Conservation (phyloP, 2,888 invertebrate genomes). For the Penaeus monodon region DNA sequence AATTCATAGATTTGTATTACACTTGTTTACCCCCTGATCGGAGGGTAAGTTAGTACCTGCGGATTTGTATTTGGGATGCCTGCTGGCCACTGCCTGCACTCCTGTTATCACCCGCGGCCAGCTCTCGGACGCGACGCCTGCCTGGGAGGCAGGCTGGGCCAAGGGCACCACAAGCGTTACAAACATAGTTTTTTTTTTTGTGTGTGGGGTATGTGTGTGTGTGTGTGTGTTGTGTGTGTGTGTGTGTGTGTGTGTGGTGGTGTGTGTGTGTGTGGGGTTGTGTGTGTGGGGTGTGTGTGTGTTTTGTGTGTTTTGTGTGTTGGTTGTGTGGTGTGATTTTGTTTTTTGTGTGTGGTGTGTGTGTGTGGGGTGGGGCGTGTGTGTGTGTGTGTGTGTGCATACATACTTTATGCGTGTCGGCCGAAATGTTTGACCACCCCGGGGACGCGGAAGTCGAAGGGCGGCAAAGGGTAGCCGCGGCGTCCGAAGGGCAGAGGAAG, state of each 20-base stretch:
- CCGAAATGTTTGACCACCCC: slow-evolving; percentile 97
- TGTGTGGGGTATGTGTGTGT: not conserved
- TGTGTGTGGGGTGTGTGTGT: not conserved
- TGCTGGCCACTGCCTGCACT: too few species aligned
- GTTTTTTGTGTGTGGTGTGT: not conserved
- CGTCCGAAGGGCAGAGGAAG: slow-evolving; percentile 89
- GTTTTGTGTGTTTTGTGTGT: not conserved
- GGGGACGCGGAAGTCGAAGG: slow-evolving; percentile 89
- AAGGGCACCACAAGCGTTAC: too few species aligned
- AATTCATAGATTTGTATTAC: too few species aligned
- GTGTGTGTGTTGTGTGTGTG: not conserved
- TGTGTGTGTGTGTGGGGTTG: not conserved
- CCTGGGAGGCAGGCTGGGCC: too few species aligned
- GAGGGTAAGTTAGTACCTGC: too few species aligned
- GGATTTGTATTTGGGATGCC: too few species aligned
- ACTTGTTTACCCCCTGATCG: too few species aligned
- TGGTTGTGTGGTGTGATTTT: not conserved
- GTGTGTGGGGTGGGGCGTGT: not conserved
- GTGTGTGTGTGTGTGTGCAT: too few species aligned
- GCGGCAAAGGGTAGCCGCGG: slow-evolving; percentile 84
- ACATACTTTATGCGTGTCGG: slow-evolving; percentile 95
- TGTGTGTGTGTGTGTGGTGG: not conserved
- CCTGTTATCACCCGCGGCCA: too few species aligned
- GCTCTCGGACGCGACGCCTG: too few species aligned
- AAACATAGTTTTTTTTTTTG: not conserved